phyloP scores from a whole-genome alignment of 1,140 invertebrate species.

The Drosophila setifemur region DNA sequence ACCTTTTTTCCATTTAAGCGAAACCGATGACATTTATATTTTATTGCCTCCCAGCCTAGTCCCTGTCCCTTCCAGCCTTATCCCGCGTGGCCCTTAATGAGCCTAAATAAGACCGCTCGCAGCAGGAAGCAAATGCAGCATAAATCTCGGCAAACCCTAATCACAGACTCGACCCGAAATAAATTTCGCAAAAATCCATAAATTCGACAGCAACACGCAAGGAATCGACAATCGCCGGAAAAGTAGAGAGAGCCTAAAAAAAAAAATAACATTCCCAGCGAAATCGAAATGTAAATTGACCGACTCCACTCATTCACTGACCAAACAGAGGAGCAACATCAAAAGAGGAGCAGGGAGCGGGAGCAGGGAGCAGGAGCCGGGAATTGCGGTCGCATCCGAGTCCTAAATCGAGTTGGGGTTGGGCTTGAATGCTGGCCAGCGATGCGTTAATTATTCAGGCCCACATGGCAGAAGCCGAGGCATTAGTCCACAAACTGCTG shows the following conservation, averaged over 20 bases:
- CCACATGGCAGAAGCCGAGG: constrained; percentile 12
- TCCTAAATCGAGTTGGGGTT: not conserved
- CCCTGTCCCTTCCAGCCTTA: constrained; percentile 31
- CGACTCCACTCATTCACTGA: constrained; percentile 30
- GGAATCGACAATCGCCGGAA: constrained; percentile 24
- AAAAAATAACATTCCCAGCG: constrained; percentile 12
- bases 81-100: constrained; percentile 55
- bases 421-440: constrained; percentile 33
- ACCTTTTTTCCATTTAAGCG: constrained; percentile 20
- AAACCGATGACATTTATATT: constrained; percentile 54
- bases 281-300: constrained; percentile 74
- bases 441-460: constrained; percentile 74
- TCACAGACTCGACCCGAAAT: constrained; percentile 60
- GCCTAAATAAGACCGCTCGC: constrained; percentile 46
- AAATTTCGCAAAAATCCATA: constrained; percentile 62
- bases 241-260: no score
- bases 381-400: constrained; percentile 9
- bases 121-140: constrained; percentile 56
- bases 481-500: constrained; percentile 53
- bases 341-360: constrained; percentile 13
- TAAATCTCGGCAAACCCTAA: constrained; percentile 72
- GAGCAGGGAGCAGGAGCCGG: not conserved
- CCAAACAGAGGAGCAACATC: no score
- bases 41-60: constrained; percentile 40
- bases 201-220: constrained; percentile 55